Percentiles rank a stretch among this genome's conserved stretches.
Evolutionary conservation across 2,888 invertebrate species (phyloP).

Genomic region (Plebejus argus): DNA sequence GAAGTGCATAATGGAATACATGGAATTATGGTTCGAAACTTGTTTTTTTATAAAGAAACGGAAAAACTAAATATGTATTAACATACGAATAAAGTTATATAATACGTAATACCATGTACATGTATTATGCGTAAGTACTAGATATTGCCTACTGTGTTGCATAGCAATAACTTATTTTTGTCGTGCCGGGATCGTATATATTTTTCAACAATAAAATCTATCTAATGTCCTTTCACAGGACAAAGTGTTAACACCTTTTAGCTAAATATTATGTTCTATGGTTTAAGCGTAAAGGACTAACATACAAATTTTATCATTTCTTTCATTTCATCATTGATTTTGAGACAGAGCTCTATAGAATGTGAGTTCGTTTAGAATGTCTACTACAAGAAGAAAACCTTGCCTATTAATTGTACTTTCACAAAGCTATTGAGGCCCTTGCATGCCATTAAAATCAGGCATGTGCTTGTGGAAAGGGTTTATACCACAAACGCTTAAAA

Average conservation of each 20-base stretch:
- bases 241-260: neutral
- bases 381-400: conserved; percentile 12
- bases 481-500: neutral
- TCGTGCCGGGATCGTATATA: too few species aligned
- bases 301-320: neutral
- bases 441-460: neutral
- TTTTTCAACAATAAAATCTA: too few species aligned
- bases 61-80: too few species aligned
- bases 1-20: neutral
- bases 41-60: neutral
- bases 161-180: too few species aligned
- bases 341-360: neutral
- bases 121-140: too few species aligned
- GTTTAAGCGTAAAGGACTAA: neutral
- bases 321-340: neutral
- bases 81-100: too few species aligned
- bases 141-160: too few species aligned
- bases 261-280: neutral
- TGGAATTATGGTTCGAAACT: neutral
- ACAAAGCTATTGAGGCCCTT: neutral
- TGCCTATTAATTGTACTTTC: conserved; percentile 21
- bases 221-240: too few species aligned
- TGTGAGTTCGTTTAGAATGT: neutral
- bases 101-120: too few species aligned
- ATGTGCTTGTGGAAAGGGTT: neutral